Percentiles rank a stretch among this genome's conserved stretches.
Conservation (phyloP, 2,797 vertebrate species). For the Holocentrus rufus region DNA sequence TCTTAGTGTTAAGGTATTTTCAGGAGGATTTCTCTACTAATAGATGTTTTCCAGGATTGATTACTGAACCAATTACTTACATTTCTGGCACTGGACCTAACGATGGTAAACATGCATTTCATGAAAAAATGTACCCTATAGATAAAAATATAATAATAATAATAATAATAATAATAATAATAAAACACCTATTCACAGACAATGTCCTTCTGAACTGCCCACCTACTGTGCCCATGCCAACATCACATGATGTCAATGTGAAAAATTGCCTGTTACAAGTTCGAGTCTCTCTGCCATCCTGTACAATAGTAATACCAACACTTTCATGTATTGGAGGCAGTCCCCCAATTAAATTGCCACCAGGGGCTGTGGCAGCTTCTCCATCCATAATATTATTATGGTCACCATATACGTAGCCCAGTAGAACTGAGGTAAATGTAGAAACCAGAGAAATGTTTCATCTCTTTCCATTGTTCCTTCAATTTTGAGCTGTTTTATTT, state of each 20-base stretch:
- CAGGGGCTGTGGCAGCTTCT: constrained; percentile 28
- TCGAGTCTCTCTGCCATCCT: not conserved
- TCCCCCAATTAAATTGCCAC: constrained; percentile 53
- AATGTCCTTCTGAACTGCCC: not conserved
- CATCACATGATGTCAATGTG: not conserved
- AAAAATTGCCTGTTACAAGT: constrained; percentile 35
- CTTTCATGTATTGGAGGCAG: constrained; percentile 50
- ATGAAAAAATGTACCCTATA: not conserved
- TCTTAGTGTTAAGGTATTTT: not conserved
- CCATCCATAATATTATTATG: not conserved
- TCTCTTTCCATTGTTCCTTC: not conserved
- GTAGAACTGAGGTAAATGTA: constrained; percentile 20
- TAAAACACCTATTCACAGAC: not conserved
- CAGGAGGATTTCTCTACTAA: not conserved
- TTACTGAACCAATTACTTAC: not conserved
- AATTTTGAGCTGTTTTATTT: not conserved
- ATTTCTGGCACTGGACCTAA: constrained; percentile 24
- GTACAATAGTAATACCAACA: not conserved
- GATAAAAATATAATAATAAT: not conserved
- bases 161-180: too few relatives aligned
- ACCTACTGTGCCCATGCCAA: not conserved
- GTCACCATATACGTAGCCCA: not conserved
- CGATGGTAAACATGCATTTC: not conserved
- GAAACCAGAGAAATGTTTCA: constrained; percentile 12
- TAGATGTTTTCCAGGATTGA: not conserved